Evolutionary conservation across 2,797 vertebrate genomes (phyloP).

Genomic region (Phrynocephalus forsythii): DNA sequence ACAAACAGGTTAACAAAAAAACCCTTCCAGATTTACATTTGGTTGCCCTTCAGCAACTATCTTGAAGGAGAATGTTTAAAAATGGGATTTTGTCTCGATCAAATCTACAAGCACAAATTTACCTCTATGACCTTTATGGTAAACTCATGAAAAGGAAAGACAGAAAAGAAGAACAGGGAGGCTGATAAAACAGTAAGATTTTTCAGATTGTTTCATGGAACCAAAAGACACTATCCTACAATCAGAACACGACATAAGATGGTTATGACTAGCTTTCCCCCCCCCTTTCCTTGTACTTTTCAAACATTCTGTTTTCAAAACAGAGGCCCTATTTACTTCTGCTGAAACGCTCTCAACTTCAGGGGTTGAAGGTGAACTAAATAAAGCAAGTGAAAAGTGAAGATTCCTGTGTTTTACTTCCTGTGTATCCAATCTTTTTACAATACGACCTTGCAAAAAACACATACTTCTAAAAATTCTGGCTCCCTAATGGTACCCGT

Average conservation of each 20-base stretch:
- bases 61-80: constrained; percentile 34
- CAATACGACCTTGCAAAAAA: neutral
- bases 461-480: neutral
- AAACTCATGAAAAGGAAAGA: constrained; percentile 47
- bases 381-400: neutral
- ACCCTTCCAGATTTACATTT: constrained; percentile 5
- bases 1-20: constrained; percentile 60
- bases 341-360: neutral
- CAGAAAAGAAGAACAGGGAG: constrained; percentile 27
- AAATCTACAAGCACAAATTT: constrained; percentile 46
- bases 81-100: constrained; percentile 43
- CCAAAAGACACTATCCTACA: constrained; percentile 34
- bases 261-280: neutral
- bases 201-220: constrained; percentile 7
- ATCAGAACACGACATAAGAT: constrained; percentile 13
- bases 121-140: constrained; percentile 38
- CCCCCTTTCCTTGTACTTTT: neutral
- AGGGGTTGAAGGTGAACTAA: neutral
- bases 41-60: constrained; percentile 47
- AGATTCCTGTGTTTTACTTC: neutral
- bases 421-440: neutral
- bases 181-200: constrained; percentile 50
- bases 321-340: neutral
- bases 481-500: neutral
- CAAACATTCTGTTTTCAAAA: constrained; percentile 13